Percentiles rank a stretch among this genome's conserved stretches.
Conservation (phyloP, 2,888 invertebrate genomes). For the Agonopterix subpropinquella region DNA sequence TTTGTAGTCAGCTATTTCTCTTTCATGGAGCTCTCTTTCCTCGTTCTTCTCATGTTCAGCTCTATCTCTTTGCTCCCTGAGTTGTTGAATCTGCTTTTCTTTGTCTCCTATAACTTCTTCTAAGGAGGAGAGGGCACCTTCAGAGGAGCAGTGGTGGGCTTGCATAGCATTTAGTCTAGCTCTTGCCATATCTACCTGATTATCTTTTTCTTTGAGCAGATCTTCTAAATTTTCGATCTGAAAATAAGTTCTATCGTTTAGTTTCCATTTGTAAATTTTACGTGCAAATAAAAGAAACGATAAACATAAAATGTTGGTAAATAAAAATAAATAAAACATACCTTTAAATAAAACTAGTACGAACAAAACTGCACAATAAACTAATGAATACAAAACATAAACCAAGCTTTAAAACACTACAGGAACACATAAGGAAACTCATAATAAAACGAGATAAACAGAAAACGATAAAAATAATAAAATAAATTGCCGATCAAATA, state of each 20-base stretch:
- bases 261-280: too few relatives aligned
- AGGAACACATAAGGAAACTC: too few relatives aligned
- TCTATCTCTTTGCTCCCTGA: slow-evolving; percentile 94
- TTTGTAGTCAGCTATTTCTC: slow-evolving; percentile 95
- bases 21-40: slow-evolving; percentile 94
- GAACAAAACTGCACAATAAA: slow-evolving; percentile 10
- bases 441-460: too few relatives aligned
- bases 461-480: too few relatives aligned
- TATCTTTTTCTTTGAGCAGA: slow-evolving; percentile 97
- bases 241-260: slow-evolving; percentile 20
- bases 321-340: slow-evolving; percentile 17
- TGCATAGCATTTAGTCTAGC: slow-evolving; percentile 94
- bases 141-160: slow-evolving; percentile 94
- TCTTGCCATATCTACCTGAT: slow-evolving; percentile 96
- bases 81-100: slow-evolving; percentile 96
- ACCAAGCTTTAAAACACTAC: too few relatives aligned
- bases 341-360: slow-evolving; percentile 16
- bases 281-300: too few relatives aligned
- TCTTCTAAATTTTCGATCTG: slow-evolving; percentile 99
- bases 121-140: slow-evolving; percentile 93
- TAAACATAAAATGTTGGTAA: not conserved
- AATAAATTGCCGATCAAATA: too few relatives aligned
- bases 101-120: slow-evolving; percentile 98
- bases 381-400: not conserved
- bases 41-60: slow-evolving; percentile 97